A percentile compares a stretch with the other conserved stretches of the same genome.
phyloP scores from a whole-genome alignment of 2,113 vertebrate species.

The Boleophthalmus pectinirostris region DNA sequence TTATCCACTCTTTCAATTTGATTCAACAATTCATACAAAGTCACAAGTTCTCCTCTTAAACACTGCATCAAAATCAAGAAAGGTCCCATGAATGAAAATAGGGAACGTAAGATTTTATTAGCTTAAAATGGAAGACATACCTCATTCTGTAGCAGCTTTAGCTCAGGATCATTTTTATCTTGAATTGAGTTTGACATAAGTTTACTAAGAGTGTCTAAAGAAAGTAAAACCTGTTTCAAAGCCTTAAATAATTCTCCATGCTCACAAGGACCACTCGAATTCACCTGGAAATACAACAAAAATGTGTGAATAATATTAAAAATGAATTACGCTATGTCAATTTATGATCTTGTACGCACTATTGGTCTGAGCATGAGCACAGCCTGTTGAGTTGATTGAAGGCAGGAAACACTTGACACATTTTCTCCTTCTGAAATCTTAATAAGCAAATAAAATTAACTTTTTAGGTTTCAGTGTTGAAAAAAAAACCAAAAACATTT shows the following conservation, averaged over 20 bases:
- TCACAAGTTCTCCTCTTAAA: conserved; percentile 51
- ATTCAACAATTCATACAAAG: conserved; percentile 76
- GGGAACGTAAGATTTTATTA: neutral
- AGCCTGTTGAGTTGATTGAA: conserved; percentile 38
- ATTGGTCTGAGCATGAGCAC: conserved; percentile 31
- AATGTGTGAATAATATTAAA: neutral
- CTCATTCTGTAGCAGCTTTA: conserved; percentile 77
- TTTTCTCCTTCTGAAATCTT: conserved; percentile 31
- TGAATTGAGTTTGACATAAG: conserved; percentile 61
- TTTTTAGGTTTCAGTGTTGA: too few species aligned
- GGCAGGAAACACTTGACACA: conserved; percentile 13
- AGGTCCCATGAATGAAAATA: neutral
- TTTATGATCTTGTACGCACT: conserved; percentile 8
- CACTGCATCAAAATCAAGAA: conserved; percentile 36
- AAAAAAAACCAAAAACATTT: too few species aligned
- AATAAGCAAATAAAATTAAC: neutral
- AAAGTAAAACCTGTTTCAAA: conserved; percentile 70
- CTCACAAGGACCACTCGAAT: conserved; percentile 53
- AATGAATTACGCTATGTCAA: neutral
- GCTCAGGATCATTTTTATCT: conserved; percentile 46
- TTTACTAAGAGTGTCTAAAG: conserved; percentile 74
- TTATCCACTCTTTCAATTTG: conserved; percentile 64
- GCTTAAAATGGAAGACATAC: conserved; percentile 52
- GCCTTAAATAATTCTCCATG: conserved; percentile 76
- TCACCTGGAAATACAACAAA: conserved; percentile 62